Evolutionary conservation across 2,113 vertebrate species (phyloP), one percentile per base, ranked within the genome.

Genomic region (Dunckerocampus dactyliophorus): DNA sequence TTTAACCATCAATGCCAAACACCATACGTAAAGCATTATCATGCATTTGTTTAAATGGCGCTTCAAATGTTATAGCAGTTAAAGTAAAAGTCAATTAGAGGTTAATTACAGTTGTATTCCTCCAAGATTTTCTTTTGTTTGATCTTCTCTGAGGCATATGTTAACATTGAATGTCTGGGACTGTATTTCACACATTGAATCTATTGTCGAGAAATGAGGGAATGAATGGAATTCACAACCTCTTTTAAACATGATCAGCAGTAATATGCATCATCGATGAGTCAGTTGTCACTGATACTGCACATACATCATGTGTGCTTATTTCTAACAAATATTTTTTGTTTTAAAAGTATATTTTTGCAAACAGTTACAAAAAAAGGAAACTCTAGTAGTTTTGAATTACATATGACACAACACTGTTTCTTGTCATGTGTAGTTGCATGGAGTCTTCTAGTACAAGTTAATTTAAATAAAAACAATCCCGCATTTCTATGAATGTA

Each of bases 111-210:
- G 63, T 42, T 63, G 45, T 72, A 78, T 79, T 85, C 62, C 63
- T 79, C 7, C 47, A n/a, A 60, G 61, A 77, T 66, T 65, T 8
- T 48, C 49, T 51, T 42, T 54, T 49, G 66, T 62, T 55, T 66
- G 16, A 42, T 70, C 69, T 1, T 8, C 20, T 59, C 65, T 9
- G 17, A 71, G 57, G 75, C 81, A 75, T 73, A 60, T 84, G 73
- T 67, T 83, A 78, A 66, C 64, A 71, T 83, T 87, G 75, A 82
- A 75, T 21, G 58, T 48, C 64, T 73, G 52, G 65, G 42, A 62
- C 21, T 43, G 39, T 58, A 19, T 57, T 74, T 46, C 58, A 74
- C 45, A 21, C 14, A 42, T 64, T 72, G 52, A 59, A 37, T 58
- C n/a, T 22, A 64, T 19, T 56, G 63, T 47, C 14, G 5, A 7